phyloP scores from a whole-genome alignment of 1,140 invertebrate species.

The Metopolophium dirhodum region DNA sequence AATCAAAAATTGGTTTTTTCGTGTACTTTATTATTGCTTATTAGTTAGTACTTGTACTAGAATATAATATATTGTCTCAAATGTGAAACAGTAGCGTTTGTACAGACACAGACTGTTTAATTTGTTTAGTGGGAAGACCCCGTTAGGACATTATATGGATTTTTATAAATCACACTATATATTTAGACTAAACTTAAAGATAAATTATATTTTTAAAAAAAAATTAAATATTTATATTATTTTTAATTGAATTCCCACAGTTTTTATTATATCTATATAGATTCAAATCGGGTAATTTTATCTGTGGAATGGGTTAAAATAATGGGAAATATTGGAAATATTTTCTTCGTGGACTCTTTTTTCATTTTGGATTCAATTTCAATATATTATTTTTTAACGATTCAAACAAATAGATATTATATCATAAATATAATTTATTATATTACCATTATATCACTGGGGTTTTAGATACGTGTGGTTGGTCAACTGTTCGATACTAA shows the following conservation, averaged over 20 bases:
- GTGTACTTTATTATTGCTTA: no score
- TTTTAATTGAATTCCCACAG: not conserved
- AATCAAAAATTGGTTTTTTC: no score
- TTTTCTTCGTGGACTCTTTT: not conserved
- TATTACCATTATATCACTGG: not conserved
- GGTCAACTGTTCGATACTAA: slow-evolving; percentile 28
- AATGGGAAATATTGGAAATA: not conserved
- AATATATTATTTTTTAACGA: not conserved
- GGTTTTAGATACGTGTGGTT: slow-evolving; percentile 37
- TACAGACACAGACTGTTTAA: no score
- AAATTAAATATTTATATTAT: not conserved
- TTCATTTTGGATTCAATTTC: not conserved
- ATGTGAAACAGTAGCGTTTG: no score
- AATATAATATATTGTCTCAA: no score
- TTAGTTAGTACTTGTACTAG: no score
- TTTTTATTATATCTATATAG: not conserved
- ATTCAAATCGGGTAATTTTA: not conserved
- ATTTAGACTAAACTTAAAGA: not conserved
- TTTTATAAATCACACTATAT: no score
- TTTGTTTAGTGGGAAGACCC: no score
- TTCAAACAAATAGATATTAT: not conserved
- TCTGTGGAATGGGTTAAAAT: not conserved
- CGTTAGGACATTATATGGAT: no score
- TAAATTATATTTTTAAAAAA: not conserved
- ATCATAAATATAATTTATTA: not conserved